Evolutionary conservation across 2,113 vertebrate species (phyloP).

Genomic region (Stictonetta naevosa): DNA sequence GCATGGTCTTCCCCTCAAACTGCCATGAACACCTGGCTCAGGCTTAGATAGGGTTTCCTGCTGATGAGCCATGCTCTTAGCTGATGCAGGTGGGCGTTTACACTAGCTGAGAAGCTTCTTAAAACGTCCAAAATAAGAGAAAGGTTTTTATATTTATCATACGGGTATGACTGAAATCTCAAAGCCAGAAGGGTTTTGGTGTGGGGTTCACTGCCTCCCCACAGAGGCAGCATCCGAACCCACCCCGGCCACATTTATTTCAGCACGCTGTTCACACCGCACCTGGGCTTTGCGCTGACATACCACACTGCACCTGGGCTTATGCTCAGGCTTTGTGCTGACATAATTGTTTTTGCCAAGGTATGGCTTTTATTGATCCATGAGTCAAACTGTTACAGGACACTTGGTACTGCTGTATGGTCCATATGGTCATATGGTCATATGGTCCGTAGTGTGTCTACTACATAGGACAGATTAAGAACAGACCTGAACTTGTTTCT

Average conservation of each 20-base stretch:
- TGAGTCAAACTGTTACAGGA: not conserved
- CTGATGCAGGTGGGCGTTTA: not conserved
- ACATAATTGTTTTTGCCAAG: not conserved
- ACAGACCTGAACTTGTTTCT: not conserved
- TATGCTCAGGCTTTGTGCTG: not conserved
- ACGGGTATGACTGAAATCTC: not conserved
- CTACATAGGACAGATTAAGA: not conserved
- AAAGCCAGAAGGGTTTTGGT: not conserved
- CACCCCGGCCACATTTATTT: not conserved
- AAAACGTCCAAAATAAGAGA: not conserved
- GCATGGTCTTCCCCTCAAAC: not conserved
- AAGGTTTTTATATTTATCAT: not conserved
- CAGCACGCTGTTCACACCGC: not conserved
- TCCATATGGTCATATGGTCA: not conserved
- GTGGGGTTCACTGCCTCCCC: not conserved
- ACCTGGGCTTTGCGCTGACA: not conserved
- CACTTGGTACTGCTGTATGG: not conserved
- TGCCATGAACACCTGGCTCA: not conserved
- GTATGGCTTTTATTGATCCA: not conserved
- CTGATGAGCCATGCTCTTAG: not conserved
- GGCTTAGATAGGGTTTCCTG: not conserved
- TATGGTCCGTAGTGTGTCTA: not conserved
- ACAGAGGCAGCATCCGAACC: not conserved
- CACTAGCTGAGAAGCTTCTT: not conserved
- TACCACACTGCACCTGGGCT: not conserved